A percentile compares a stretch with the other conserved stretches of the same genome.
Evolutionary conservation across 1,140 invertebrate genomes (phyloP).

Genomic region (Chironomus striatipennis): DNA sequence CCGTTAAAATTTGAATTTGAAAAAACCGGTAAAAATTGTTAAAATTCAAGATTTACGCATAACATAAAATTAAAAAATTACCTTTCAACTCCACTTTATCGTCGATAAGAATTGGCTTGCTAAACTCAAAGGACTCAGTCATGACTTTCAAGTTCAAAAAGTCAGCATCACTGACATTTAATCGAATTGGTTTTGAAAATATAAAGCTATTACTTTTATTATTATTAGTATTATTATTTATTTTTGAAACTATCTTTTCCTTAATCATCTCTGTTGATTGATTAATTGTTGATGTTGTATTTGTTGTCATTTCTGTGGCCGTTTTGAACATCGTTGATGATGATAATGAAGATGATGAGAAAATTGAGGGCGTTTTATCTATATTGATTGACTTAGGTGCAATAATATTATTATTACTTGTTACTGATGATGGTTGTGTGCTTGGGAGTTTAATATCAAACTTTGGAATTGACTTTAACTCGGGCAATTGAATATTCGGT

Average conservation of each 20-base stretch:
- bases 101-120: constrained; percentile 4
- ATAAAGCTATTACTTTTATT: background rate
- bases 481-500: constrained; percentile 50
- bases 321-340: background rate
- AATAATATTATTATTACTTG: background rate
- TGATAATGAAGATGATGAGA: background rate
- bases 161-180: background rate
- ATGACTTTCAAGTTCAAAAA: constrained; percentile 25
- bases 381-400: background rate
- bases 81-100: background rate
- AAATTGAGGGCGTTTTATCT: background rate
- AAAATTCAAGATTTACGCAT: too few species aligned
- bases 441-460: constrained; percentile 45
- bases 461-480: constrained; percentile 48
- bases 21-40: too few species aligned
- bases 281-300: constrained; percentile 36
- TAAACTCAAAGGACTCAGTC: background rate
- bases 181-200: background rate
- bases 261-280: too few species aligned
- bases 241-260: background rate
- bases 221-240: too few species aligned
- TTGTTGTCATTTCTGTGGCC: constrained; percentile 40
- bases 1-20: too few species aligned
- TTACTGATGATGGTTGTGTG: background rate
- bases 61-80: too few species aligned